A percentile compares a stretch with the other conserved stretches of the same genome.
Evolutionary conservation across 2,113 vertebrate genomes (phyloP).

Genomic region (Gallinago paraguaiae): DNA sequence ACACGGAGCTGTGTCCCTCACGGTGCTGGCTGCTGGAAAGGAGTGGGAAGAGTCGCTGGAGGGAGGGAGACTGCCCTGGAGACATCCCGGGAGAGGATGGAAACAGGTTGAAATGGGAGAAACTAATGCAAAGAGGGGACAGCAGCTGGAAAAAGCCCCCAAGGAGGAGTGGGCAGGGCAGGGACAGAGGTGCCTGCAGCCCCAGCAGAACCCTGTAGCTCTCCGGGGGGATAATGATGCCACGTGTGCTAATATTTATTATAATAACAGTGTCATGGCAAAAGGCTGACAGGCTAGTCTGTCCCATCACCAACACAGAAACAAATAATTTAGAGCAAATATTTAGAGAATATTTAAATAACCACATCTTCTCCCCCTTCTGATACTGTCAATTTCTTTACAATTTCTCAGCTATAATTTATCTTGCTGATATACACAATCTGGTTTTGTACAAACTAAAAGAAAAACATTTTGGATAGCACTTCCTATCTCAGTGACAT

Average conservation of each 20-base stretch:
- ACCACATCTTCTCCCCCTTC: neutral
- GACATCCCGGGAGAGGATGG: too few relatives aligned
- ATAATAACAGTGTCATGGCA: neutral
- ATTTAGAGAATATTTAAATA: neutral
- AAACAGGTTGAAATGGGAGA: neutral
- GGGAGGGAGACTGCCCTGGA: neutral
- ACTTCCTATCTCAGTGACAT: neutral
- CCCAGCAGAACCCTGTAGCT: neutral
- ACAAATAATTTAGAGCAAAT: neutral
- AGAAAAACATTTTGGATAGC: neutral
- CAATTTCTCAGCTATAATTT: neutral
- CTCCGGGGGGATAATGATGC: neutral
- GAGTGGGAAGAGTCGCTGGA: too few relatives aligned
- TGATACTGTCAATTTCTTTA: neutral
- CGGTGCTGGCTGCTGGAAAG: accelerated
- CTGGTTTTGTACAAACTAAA: neutral
- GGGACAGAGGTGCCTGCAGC: neutral
- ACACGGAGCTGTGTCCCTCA: neutral
- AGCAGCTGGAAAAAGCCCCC: neutral
- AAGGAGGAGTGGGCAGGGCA: neutral
- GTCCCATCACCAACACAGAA: neutral
- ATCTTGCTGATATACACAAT: neutral
- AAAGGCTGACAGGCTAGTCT: neutral
- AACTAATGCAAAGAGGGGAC: neutral
- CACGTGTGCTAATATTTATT: accelerated